These are phyloP conservation scores for Trachurus trachurus DNA, from an alignment of 2,797 vertebrate species.

Conservation along the genomic window DNA sequence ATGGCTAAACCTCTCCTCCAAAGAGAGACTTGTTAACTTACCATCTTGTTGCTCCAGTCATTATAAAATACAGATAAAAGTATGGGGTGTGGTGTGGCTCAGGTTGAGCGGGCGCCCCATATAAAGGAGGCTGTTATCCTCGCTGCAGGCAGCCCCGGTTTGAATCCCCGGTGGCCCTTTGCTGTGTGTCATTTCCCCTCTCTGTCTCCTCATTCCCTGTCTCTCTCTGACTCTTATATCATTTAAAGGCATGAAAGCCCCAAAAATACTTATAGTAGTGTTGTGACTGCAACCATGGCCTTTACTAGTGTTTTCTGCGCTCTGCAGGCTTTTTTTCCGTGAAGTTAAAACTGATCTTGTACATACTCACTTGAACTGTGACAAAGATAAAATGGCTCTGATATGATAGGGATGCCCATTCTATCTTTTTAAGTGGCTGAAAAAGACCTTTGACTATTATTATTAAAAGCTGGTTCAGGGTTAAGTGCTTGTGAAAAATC, in stretches of 20 bases:
- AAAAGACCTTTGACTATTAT: conserved; percentile 39
- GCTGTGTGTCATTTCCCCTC: too few relatives aligned
- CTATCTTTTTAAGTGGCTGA: conserved; percentile 5
- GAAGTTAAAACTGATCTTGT: neutral
- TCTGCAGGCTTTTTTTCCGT: neutral
- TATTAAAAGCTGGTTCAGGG: conserved; percentile 38
- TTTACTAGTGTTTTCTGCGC: neutral
- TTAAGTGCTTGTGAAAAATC: conserved; percentile 52
- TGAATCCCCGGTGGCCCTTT: too few relatives aligned
- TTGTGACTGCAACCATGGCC: neutral
- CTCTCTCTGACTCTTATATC: too few relatives aligned
- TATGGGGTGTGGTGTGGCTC: too few relatives aligned
- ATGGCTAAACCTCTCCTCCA: neutral
- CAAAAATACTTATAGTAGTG: neutral
- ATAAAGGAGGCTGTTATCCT: too few relatives aligned
- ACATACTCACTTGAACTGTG: conserved; percentile 12
- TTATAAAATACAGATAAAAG: neutral
- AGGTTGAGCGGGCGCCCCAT: too few relatives aligned
- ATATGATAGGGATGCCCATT: conserved; percentile 5
- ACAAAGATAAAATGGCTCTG: neutral
- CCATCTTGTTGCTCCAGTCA: neutral
- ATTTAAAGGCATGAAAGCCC: too few relatives aligned
- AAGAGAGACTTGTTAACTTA: too few relatives aligned
- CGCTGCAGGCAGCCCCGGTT: too few relatives aligned
- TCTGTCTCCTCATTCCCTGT: too few relatives aligned